Percentiles rank a stretch among this genome's conserved stretches.
Evolutionary conservation across 1,140 invertebrate species (phyloP).

Genomic region (Sycophaga agraensis): DNA sequence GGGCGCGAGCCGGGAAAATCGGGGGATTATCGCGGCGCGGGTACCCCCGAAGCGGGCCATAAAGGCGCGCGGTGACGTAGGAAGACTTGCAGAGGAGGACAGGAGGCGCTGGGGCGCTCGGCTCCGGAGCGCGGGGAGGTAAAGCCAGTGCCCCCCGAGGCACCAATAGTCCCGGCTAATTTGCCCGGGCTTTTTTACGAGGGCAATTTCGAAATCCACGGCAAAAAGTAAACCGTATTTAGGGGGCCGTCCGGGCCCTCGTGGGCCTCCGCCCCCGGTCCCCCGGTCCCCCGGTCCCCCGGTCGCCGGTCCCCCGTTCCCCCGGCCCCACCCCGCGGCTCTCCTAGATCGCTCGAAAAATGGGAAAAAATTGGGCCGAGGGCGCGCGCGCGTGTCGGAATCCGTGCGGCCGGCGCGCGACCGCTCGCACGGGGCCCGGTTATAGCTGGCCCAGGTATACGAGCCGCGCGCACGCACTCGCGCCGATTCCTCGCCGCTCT

Average conservation of each 20-base stretch:
- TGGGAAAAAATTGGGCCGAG: constrained; percentile 27
- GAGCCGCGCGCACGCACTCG: too few species aligned
- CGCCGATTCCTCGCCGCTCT: too few species aligned
- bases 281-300: too few species aligned
- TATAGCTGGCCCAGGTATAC: too few species aligned
- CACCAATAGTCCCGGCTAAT: constrained; percentile 42
- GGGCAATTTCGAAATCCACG: constrained; percentile 48
- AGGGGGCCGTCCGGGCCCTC: too few species aligned
- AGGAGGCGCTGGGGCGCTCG: too few species aligned
- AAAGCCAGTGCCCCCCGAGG: constrained; percentile 37
- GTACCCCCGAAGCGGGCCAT: too few species aligned
- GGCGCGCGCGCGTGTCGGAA: constrained; percentile 24
- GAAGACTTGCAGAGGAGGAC: too few species aligned
- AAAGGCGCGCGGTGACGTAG: constrained; percentile 15
- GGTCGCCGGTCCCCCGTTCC: neutral
- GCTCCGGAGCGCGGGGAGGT: neutral
- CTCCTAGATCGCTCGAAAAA: constrained; percentile 5
- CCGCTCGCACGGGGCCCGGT: too few species aligned
- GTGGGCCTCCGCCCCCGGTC: neutral
- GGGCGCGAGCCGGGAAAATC: too few species aligned
- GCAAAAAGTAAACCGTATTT: constrained; percentile 43
- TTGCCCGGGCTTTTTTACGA: constrained; percentile 47
- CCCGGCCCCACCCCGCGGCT: neutral
- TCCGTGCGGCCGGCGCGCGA: too few species aligned
- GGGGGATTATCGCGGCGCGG: too few species aligned